Base-by-base conservation (phyloP, 2,113 vertebrate genomes). In the Macquaria australasica region DNA sequence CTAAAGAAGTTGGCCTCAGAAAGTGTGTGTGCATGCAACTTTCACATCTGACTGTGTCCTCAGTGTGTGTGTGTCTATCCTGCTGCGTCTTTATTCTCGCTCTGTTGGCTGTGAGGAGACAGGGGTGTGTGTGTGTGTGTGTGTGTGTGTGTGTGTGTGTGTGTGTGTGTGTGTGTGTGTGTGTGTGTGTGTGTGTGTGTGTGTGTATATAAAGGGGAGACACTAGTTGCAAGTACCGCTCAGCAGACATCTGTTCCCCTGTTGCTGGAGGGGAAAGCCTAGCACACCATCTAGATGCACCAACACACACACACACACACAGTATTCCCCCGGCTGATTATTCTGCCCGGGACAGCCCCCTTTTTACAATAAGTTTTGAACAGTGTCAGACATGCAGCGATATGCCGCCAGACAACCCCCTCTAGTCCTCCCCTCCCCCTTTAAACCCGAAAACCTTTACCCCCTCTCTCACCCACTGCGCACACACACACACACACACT, bases 181-280 rank as follows among this genome's bases (percentile, higher is more conserved):
- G 94, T 73, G 95, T 94, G 96, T 96, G 96, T 96, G 85, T 34
- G 80, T 96, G 96, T 96, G 45, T 48, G 45, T 96, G 85, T 41
- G 77, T 96, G 96, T 96, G 48, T 50, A 15, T 92, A 93, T 94
- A 96, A 12, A 1, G 34, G 37, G 60, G 80, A 69, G 70, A 79
- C 81, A 73, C 74, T 48, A 73, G 78, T 89, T 96, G 95, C 91
- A 25, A 62, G 50, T 94, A 68, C 6, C 1, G 91, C 95, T 95
- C 95, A 97, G 96, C 93, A 95, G 97, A 98, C 97, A 98, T 98
- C 97, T 99, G 98, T 97, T 97, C 96, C 96, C 97, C 95, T 85
- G 91, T 95, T 95, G 96, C 95, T 73, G 84, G 68, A 96, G 95
- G 96, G 81, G 37, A 79, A 96, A 97, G 95, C 96, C 97, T 95